phyloP scores from a whole-genome alignment of 2,888 invertebrate genomes.

The Chrysina gloriosa region DNA sequence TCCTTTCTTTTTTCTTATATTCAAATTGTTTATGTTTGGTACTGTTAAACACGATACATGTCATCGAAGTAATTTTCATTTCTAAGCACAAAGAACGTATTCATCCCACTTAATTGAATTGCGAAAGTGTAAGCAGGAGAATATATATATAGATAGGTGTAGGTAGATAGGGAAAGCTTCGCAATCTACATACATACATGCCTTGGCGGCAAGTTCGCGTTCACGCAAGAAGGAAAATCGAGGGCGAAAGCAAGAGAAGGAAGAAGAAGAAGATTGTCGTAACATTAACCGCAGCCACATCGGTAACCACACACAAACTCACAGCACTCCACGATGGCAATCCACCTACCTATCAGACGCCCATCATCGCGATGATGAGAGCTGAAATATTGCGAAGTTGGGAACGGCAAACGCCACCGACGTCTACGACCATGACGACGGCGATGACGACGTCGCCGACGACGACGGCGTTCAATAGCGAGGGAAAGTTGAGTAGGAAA shows the following conservation, averaged over 20 bases:
- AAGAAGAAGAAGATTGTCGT: slow-evolving; percentile 8
- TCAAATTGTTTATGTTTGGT: too few relatives aligned
- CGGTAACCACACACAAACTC: slow-evolving; percentile 25
- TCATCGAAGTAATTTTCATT: too few relatives aligned
- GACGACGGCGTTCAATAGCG: not conserved
- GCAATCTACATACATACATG: too few relatives aligned
- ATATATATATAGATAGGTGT: too few relatives aligned
- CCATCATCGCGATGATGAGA: slow-evolving; percentile 52
- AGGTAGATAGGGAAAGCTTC: too few relatives aligned
- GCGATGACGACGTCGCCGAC: not conserved
- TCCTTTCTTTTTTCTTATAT: too few relatives aligned
- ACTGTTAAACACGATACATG: too few relatives aligned
- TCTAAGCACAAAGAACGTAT: too few relatives aligned
- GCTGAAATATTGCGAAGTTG: slow-evolving; percentile 61
- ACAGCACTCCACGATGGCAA: slow-evolving; percentile 1
- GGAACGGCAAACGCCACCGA: slow-evolving; percentile 43
- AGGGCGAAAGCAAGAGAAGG: slow-evolving; percentile 1
- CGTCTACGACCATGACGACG: slow-evolving; percentile 6
- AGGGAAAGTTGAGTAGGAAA: slow-evolving; percentile 62
- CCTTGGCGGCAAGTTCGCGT: too few relatives aligned
- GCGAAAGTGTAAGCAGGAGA: too few relatives aligned
- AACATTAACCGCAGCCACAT: slow-evolving; percentile 24
- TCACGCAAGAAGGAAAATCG: too few relatives aligned
- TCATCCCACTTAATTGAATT: too few relatives aligned
- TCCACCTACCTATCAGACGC: slow-evolving; percentile 14